These are phyloP conservation scores for Brachyhypopomus gauderio DNA, from an alignment of 2,113 vertebrate species.

Conservation along the genomic window DNA sequence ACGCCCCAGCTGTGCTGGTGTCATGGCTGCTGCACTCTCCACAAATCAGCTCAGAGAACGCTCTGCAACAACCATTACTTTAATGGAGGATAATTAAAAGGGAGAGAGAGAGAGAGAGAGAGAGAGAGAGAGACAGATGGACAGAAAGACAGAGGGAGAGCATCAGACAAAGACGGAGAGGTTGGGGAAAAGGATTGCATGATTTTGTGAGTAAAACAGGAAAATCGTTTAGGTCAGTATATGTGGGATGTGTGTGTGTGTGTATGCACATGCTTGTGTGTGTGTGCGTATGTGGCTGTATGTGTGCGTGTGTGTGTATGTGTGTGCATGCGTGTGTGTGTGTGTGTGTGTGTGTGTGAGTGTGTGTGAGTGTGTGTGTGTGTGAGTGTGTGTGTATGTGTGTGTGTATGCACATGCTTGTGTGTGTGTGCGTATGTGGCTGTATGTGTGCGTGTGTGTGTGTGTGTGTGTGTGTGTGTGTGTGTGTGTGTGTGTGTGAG, in stretches of 20 bases:
- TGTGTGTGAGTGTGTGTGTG: too few relatives aligned
- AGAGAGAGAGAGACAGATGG: neutral
- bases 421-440: too few relatives aligned
- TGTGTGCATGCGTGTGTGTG: constrained; percentile 8
- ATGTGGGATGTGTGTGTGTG: neutral
- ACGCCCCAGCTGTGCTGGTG: constrained; percentile 33
- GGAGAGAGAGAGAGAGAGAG: constrained; percentile 24
- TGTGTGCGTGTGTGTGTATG: constrained; percentile 4
- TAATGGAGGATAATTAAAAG: constrained; percentile 33
- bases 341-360: neutral
- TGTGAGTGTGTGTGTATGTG: too few relatives aligned
- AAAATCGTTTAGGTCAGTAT: neutral
- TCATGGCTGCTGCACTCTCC: neutral
- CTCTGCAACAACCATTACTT: neutral
- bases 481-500: too few relatives aligned
- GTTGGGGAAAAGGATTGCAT: neutral
- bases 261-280: constrained; percentile 3
- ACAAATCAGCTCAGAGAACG: constrained; percentile 17
- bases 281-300: constrained; percentile 17
- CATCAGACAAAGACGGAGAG: neutral
- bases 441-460: too few relatives aligned
- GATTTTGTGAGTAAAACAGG: neutral
- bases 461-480: too few relatives aligned
- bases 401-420: too few relatives aligned
- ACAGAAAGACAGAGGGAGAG: neutral